Evolutionary conservation across 2,888 invertebrate genomes (phyloP), one percentile per base, ranked within the genome.

Genomic region (Isotomurus palustris): DNA sequence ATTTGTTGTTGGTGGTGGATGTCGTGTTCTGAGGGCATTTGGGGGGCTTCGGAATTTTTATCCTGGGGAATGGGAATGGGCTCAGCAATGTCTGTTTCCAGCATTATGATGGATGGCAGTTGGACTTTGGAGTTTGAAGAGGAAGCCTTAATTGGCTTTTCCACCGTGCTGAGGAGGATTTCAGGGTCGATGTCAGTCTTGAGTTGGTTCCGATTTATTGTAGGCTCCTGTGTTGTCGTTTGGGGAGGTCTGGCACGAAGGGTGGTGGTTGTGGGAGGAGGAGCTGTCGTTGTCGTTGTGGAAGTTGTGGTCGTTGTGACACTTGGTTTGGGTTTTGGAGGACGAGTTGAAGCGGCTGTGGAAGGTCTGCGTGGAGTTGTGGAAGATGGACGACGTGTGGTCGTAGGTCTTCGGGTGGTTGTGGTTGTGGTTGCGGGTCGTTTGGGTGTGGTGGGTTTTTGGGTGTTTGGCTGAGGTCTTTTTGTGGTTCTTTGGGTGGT

Each of bases 191-290:
- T 53, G 1, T 59, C 56, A 3, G 56, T 48, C 35, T 29, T 52
- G n/a, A 35, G 29, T 38, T 44, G 27, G 45, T 32, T 48, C 27
- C 19, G 21, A 53, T 38, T 58, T 50, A 53, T 44, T 40, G 40
- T 14, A 19, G 40, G n/a, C n/a, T n/a, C n/a, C 24, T 35, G 50
- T 25, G 41, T 53, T 2, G 64, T 60, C 2, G 64, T 64, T 43
- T 58, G 56, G 3, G 53, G 53, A 10, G 64, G 64, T 45, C 55
- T 29, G 19, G 60, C 50, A 32, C 58, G 53, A 8, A 58, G 38
- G 22, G 64, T 58, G 3, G 60, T 63, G 24, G 56, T 6, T 40
- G 40, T 5, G n/a, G 12, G 10, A 14, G 40, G 40, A 17, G 17
- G 12, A n/a, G 10, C 19, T 5, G 45, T 58, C 14, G 57, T 52